Percentiles rank a stretch among this genome's conserved stretches.
Evolutionary conservation across 2,888 invertebrate genomes (phyloP).

Genomic region (Drosophila paramelanica): DNA sequence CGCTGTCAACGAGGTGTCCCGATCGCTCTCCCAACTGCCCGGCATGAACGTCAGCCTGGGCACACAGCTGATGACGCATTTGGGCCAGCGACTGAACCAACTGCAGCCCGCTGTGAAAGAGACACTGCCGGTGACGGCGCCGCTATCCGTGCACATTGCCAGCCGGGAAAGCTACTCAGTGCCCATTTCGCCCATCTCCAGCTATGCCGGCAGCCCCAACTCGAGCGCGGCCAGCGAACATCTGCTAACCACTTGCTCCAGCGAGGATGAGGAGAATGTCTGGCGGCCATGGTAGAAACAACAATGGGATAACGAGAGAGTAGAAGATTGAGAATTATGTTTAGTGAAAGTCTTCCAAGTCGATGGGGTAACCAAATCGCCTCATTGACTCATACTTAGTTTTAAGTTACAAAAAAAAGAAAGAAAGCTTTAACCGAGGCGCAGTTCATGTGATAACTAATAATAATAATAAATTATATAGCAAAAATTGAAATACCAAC

Average conservation of each 20-base stretch:
- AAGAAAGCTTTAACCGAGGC: conserved; percentile 61
- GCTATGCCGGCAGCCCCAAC: conserved; percentile 83
- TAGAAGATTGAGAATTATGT: conserved; percentile 15
- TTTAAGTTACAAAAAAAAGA: conserved; percentile 38
- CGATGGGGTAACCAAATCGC: conserved; percentile 26
- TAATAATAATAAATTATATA: conserved; percentile 70
- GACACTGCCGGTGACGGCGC: conserved; percentile 76
- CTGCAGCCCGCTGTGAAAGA: conserved; percentile 82
- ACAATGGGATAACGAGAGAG: background rate
- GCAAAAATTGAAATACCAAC: conserved; percentile 38
- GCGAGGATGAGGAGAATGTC: conserved; percentile 78
- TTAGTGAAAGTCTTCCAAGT: conserved; percentile 67
- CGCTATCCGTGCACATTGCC: conserved; percentile 81
- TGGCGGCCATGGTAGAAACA: conserved; percentile 83
- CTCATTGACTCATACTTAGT: conserved; percentile 48
- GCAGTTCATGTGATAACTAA: conserved; percentile 75
- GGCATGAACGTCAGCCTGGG: conserved; percentile 94
- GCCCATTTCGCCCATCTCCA: conserved; percentile 84
- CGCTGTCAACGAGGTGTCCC: conserved; percentile 95
- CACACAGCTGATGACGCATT: conserved; percentile 95
- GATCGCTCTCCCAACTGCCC: conserved; percentile 93
- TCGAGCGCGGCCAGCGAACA: conserved; percentile 72
- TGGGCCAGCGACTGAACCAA: conserved; percentile 92
- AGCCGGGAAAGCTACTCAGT: conserved; percentile 80
- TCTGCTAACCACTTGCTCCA: conserved; percentile 76